Evolutionary conservation across 2,888 invertebrate species (phyloP), one percentile per base, ranked within the genome.

Genomic region (Eupeodes luniger): DNA sequence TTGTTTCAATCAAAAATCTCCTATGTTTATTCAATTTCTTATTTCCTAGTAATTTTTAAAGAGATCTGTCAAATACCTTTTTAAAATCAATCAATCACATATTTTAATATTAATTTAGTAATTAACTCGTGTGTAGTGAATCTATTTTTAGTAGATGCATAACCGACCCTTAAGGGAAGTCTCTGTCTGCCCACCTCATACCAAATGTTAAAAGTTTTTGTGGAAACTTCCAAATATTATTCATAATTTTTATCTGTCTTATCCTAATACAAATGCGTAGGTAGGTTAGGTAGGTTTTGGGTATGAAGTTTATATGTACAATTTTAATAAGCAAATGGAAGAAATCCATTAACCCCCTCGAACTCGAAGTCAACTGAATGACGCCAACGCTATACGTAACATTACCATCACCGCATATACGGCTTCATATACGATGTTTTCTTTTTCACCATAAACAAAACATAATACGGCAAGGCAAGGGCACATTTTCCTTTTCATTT

Each of bases 261-360:
- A 40, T 40, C 14, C 36, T 1, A 7, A 40, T 40, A 5, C 40
- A 40, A 12, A 6, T 59, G 34, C 34, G 6, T 40, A 40, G 40
- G 36, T 2, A 19, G 27, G 27, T 27, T 27, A 27, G 27, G 27
- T 27, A 27, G 27, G 27, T 27, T 27, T 27, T 27, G 27, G 3
- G 27, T 3, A 40, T 9, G 40, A 40, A 40, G 40, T 40, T 40
- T 70, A 80, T 80, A 47, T 70, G 74, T 80, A 47, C 57, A 74
- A 57, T 66, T 74, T 74, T 74, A 80, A 80, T 80, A 80, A 74
- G 55, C 36, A 44, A 66, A 57, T 53, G 55, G 44, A 64, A 74
- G 49, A 80, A 80, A 80, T 74, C 80, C 80, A 80, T 74, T 74
- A 80, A 74, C 72, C 66, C 34, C 64, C 55, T 55, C 16, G 53